Evolutionary conservation across 2,888 invertebrate genomes (phyloP), one percentile per base, ranked within the genome.

Genomic region (Cryptus armator): DNA sequence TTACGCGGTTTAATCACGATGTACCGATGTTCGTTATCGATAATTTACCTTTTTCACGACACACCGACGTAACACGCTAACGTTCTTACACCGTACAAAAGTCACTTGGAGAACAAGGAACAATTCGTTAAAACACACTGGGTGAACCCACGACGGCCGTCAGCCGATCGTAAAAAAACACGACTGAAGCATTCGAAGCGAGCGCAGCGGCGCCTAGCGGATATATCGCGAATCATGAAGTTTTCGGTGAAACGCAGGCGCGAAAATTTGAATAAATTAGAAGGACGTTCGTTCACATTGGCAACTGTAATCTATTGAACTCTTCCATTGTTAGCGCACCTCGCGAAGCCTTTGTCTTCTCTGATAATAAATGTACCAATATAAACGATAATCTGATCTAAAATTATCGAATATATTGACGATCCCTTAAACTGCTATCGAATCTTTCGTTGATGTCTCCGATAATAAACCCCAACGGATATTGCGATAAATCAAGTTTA

Each of bases 401-500:
- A 9, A 1, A 24, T 29, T 56, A 24, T 2, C 24, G 10, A n/a
- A 16, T 53, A 16, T 51, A 24, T 51, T 51, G 14, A 16, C 53
- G n/a, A 14, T 3, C 53, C 4, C 16, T 16, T 9, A 53, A 53
- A 53, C 10, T 48, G 53, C 6, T 53, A 53, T 53, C 37, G 37
- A 37, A 32, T 32, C 12, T 12, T 62, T 14, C 62, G 32, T 24
- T 56, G 24, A 24, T 56, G 1, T n/a, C 2, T 29, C 14, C 10
- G 32, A 62, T n/a, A 32, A 29, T 14, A 32, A 62, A 67, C 51
- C 19, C 44, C 14, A n/a, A 19, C 29, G 3, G 43, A 16, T n/a
- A 87, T 89, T 89, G 89, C 88, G 84, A 89, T 92, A 92, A 92
- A 92, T 88, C 91, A 92, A 91, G 89, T 92, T 92, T 92, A 92